Base-by-base conservation (phyloP, 2,797 vertebrate genomes). In the Sorex maritimensis region DNA sequence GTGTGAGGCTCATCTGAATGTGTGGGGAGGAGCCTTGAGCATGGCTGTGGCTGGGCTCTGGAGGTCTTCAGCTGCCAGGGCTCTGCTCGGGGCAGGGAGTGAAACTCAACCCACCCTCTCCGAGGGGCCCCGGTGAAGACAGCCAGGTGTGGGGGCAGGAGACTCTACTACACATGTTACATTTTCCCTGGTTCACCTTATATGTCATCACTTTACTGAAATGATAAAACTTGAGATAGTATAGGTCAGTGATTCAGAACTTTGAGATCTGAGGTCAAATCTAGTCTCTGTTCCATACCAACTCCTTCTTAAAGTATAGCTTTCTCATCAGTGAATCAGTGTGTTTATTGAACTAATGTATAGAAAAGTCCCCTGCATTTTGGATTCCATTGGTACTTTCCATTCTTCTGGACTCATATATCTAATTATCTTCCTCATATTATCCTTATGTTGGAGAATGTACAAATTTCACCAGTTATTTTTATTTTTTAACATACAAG, bases 181-280 rank as follows among this genome's bases (percentile, higher is more conserved):
- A 63, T 68, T 13, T 41, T 82, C 82, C 19, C 49, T 81, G n/a
- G 11, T 46, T 34, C 41, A 77, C n/a, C 10, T 86, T 41, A 91
- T 86, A 34, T 78, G n/a, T 44, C 19, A 46, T 80, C 79, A 85
- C 41, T 75, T 10, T 8, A 84, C 73, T 34, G 2, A 75, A 90
- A 38, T 11, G 46, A 12, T 58, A 30, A 67, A 61, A 63, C 75
- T 69, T 88, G 63, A 91, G 38, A 34, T 63, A 75, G 68, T 52
- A 26, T 11, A 80, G 28, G 26, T 72, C 80, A 81, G 65, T 41
- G 52, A 52, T 74, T 87, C 69, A 81, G 71, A 44, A 14, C 28
- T 85, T 94, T 41, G 30, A 88, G 68, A n/a, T 8, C 6, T 75
- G 19, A 34, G 34, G 6, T 68, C 84, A 81, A 86, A 55, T 85